A percentile compares a stretch with the other conserved stretches of the same genome.
Conservation (phyloP, 2,888 invertebrate species). For the Congeria kusceri region DNA sequence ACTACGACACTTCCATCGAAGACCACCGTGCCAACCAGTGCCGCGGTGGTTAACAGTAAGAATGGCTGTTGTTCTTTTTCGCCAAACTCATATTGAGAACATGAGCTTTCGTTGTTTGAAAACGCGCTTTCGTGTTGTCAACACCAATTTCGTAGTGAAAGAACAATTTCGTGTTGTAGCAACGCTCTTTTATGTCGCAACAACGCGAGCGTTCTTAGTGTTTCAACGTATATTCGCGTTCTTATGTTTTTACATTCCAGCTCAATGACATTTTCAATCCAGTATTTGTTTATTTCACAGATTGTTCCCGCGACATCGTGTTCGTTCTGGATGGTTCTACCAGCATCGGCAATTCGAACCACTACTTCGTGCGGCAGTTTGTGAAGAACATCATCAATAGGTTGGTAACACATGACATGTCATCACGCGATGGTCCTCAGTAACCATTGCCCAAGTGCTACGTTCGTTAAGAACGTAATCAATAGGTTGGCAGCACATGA, state of each 20-base stretch:
- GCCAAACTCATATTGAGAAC: neutral
- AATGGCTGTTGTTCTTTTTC: neutral
- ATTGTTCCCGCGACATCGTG: conserved; percentile 49
- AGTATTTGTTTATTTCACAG: conserved; percentile 17
- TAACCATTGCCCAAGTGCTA: too few species aligned
- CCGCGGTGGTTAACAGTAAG: conserved; percentile 34
- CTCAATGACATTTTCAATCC: too few species aligned
- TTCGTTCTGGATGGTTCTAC: conserved; percentile 51
- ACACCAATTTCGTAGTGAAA: too few species aligned
- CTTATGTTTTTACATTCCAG: too few species aligned
- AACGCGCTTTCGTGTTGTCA: neutral
- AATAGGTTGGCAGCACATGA: too few species aligned
- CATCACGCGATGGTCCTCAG: too few species aligned
- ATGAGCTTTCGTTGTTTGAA: neutral
- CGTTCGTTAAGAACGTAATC: too few species aligned
- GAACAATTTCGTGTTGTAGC: too few species aligned
- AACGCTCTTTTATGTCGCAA: too few species aligned
- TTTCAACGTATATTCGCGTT: too few species aligned
- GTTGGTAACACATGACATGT: too few species aligned
- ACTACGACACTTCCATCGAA: conserved; percentile 18
- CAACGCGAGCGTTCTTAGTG: too few species aligned
- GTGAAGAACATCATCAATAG: conserved; percentile 5
- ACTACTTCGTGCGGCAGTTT: conserved; percentile 32
- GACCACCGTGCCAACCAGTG: conserved; percentile 29
- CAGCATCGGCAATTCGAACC: conserved; percentile 34